A percentile compares a stretch with the other conserved stretches of the same genome.
Conservation (phyloP, 2,888 invertebrate genomes). For the Argyresthia goedartella region DNA sequence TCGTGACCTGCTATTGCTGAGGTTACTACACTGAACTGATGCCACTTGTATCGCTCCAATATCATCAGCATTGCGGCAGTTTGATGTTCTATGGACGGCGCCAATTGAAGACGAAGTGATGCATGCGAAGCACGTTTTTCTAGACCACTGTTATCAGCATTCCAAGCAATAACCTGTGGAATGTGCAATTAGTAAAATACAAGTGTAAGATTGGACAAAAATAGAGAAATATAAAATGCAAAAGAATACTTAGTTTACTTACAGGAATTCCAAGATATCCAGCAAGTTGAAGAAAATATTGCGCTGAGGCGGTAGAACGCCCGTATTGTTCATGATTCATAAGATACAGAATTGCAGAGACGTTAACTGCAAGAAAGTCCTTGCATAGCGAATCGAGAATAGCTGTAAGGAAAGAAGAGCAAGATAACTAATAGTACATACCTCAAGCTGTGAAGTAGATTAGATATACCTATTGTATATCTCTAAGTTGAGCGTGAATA, state of each 20-base stretch:
- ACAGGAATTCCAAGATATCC: slow-evolving; percentile 95
- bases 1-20: slow-evolving; percentile 95
- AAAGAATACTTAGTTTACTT: too few relatives aligned
- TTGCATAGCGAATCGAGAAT: slow-evolving; percentile 90
- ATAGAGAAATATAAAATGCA: too few relatives aligned
- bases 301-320: slow-evolving; percentile 92
- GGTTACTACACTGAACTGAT: slow-evolving; percentile 94
- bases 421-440: not conserved
- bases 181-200: not conserved
- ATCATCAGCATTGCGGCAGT: slow-evolving; percentile 96
- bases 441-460: too few relatives aligned
- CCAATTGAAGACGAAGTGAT: slow-evolving; percentile 91
- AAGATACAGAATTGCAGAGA: slow-evolving; percentile 92
- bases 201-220: not conserved
- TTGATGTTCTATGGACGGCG: slow-evolving; percentile 96
- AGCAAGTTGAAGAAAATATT: slow-evolving; percentile 93
- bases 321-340: slow-evolving; percentile 97
- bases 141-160: slow-evolving; percentile 95
- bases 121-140: slow-evolving; percentile 85
- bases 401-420: slow-evolving; percentile 68
- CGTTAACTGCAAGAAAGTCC: slow-evolving; percentile 89
- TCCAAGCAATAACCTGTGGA: slow-evolving; percentile 89
- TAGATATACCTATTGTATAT: too few relatives aligned
- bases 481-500: too few relatives aligned
- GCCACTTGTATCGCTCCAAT: slow-evolving; percentile 95